Conservation (phyloP, 2,797 vertebrate species). For the Psittacula derbiana region DNA sequence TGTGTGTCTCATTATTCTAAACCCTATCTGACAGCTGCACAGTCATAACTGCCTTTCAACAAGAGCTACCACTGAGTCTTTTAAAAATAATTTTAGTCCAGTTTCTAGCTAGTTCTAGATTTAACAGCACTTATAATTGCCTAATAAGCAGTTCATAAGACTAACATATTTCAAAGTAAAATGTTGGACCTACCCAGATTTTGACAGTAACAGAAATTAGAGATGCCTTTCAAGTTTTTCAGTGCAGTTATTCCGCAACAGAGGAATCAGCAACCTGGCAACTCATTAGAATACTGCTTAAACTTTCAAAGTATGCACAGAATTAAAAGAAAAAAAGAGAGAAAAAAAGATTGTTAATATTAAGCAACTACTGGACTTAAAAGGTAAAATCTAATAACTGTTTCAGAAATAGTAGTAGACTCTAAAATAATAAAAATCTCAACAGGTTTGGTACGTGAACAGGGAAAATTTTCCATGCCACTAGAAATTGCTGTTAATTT, state of each 20-base stretch:
- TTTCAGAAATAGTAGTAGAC: background rate
- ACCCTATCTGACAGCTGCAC: constrained; percentile 38
- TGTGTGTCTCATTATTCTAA: constrained; percentile 64
- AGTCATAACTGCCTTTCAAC: constrained; percentile 59
- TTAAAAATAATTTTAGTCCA: constrained; percentile 68
- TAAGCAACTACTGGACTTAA: background rate
- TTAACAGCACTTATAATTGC: constrained; percentile 66
- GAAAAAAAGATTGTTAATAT: background rate
- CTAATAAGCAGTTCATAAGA: constrained; percentile 69
- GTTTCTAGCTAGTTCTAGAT: constrained; percentile 54
- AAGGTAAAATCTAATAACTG: background rate
- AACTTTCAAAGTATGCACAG: background rate
- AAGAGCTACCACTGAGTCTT: constrained; percentile 51
- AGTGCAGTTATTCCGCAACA: constrained; percentile 1
- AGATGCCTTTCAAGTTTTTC: constrained; percentile 52
- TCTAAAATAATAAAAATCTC: background rate
- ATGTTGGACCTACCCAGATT: constrained; percentile 47
- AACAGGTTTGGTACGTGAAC: background rate
- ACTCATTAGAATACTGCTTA: background rate
- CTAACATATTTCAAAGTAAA: constrained; percentile 66
- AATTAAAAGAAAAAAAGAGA: background rate
- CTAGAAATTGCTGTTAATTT: background rate
- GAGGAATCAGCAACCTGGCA: constrained; percentile 30
- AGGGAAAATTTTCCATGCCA: background rate
- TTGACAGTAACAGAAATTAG: constrained; percentile 51